phyloP scores from a whole-genome alignment of 2,113 vertebrate genomes.

The Irena cyanogastra region DNA sequence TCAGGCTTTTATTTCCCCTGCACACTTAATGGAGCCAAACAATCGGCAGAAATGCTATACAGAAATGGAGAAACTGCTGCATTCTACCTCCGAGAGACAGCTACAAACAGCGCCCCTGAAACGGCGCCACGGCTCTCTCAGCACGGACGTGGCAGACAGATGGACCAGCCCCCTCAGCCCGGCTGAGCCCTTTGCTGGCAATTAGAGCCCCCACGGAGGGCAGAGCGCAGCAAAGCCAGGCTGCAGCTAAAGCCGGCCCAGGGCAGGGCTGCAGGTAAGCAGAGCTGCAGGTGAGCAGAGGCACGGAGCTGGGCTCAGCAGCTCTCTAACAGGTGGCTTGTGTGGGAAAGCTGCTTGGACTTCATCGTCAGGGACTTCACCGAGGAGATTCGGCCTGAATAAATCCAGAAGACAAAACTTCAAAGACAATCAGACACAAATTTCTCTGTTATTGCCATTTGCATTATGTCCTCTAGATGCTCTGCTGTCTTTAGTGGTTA shows the following conservation, averaged over 20 bases:
- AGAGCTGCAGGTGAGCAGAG: no score
- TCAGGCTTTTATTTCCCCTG: constrained; percentile 81
- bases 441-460: neutral
- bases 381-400: neutral
- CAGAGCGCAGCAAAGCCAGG: constrained; percentile 34
- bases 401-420: neutral
- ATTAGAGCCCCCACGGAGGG: constrained; percentile 66
- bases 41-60: constrained; percentile 83
- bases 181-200: constrained; percentile 67
- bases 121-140: constrained; percentile 74
- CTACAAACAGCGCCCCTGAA: constrained; percentile 74
- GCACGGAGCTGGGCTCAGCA: neutral
- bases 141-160: constrained; percentile 68
- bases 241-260: constrained; percentile 31
- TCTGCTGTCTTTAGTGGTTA: neutral
- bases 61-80: constrained; percentile 73
- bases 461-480: neutral
- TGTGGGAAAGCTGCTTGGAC: neutral
- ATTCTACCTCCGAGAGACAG: constrained; percentile 75
- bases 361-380: neutral
- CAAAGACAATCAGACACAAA: neutral
- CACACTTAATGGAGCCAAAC: constrained; percentile 85
- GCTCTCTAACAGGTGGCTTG: neutral
- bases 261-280: constrained; percentile 54
- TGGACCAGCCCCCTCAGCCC: constrained; percentile 55